Conservation (phyloP, 2,888 invertebrate genomes). For the Drosophila koepferae region DNA sequence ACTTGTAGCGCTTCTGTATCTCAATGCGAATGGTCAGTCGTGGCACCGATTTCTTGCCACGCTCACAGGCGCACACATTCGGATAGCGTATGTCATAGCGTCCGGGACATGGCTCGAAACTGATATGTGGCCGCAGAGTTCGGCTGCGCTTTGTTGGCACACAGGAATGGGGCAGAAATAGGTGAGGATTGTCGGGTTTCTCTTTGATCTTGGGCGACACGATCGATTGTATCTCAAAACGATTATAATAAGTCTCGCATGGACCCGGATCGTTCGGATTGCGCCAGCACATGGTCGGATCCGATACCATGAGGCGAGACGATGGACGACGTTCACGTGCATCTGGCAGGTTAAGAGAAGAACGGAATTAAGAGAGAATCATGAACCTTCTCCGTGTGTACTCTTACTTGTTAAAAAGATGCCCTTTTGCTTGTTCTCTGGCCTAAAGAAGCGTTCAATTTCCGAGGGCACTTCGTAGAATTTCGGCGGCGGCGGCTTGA, state of each 20-base stretch:
- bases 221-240: conserved; percentile 22
- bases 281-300: conserved; percentile 64
- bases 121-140: conserved; percentile 35
- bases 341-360: conserved; percentile 55
- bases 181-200: conserved; percentile 47
- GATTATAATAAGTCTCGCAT: conserved; percentile 52
- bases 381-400: too few species aligned
- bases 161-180: conserved; percentile 58
- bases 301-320: conserved; percentile 65
- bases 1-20: conserved; percentile 73
- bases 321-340: conserved; percentile 70
- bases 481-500: conserved; percentile 37
- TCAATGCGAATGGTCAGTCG: conserved; percentile 70
- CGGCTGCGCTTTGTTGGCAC: conserved; percentile 63
- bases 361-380: background rate
- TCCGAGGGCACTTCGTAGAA: conserved; percentile 61
- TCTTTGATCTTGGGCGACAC: conserved; percentile 18
- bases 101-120: conserved; percentile 78
- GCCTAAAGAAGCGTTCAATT: conserved; percentile 52
- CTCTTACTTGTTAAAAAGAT: conserved; percentile 71
- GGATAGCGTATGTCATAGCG: conserved; percentile 75
- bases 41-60: conserved; percentile 54
- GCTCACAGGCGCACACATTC: conserved; percentile 62
- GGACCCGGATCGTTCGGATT: conserved; percentile 77
- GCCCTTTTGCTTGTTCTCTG: conserved; percentile 71